These are phyloP conservation scores for Corella eumyota DNA, from an alignment of 23 tunicate genomes.

Conservation along the genomic window DNA sequence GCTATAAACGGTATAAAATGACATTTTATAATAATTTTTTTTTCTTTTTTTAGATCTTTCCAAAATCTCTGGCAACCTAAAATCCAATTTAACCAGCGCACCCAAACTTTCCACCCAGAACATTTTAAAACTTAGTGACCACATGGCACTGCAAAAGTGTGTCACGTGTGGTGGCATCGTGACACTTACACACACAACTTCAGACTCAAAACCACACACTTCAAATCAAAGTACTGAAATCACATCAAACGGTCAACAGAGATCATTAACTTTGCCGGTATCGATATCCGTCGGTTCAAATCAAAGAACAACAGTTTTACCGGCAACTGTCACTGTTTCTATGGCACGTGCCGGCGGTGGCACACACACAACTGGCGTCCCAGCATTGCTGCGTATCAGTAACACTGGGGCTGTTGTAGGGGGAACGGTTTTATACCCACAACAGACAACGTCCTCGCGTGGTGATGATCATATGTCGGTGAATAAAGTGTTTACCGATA, in stretches of 20 bases:
- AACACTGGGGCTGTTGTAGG: slow-evolving; percentile 37
- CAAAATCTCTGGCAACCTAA: too few species aligned
- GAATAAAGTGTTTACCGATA: slow-evolving; percentile 3
- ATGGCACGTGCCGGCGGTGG: slow-evolving; percentile 19
- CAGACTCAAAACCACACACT: slow-evolving; percentile 9
- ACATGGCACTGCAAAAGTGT: slow-evolving; percentile 2
- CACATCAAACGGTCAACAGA: slow-evolving; percentile 18
- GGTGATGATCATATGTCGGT: too few species aligned
- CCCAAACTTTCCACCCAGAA: not conserved
- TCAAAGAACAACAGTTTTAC: slow-evolving; percentile 30
- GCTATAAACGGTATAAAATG: too few species aligned
- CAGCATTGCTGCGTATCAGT: slow-evolving; percentile 39
- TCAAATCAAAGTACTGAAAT: not conserved
- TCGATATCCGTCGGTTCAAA: slow-evolving; percentile 22
- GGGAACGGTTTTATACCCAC: slow-evolving; percentile 35
- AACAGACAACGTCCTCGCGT: slow-evolving; percentile 1
- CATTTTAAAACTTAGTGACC: not conserved
- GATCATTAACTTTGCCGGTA: slow-evolving; percentile 20
- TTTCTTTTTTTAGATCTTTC: too few species aligned
- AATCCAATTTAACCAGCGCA: not conserved
- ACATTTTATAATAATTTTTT: too few species aligned
- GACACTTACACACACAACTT: slow-evolving; percentile 8
- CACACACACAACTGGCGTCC: slow-evolving; percentile 39
- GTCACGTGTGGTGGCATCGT: slow-evolving; percentile 40
- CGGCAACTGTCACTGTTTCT: slow-evolving; percentile 39